Evolutionary conservation across 37 sponge, comb jelly and placozoan species (phyloP), one percentile per base, ranked within the genome.

Genomic region (Eunapius fragilis): DNA sequence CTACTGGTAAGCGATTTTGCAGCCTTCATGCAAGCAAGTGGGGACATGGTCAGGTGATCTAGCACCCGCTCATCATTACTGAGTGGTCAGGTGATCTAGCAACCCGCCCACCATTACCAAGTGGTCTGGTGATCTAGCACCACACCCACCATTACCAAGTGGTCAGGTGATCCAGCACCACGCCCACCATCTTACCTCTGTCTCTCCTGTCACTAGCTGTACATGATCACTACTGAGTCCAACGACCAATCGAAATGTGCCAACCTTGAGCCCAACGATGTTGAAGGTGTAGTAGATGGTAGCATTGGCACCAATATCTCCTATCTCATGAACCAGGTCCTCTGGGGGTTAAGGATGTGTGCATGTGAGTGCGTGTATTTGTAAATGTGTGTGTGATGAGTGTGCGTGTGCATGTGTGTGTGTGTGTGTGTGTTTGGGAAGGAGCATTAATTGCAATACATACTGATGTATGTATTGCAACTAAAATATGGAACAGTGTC

Each of bases 161-260:
- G 14, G 14, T 11, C 58, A 58, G 17, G 58, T 58, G 58, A 58
- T 2, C 58, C 6, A 19, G 58, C 6, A 10, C 58, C 58, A 17
- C 58, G 1, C 58, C 58, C 58, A 58, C 58, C 58, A 58, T 19
- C 32, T n/a, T 19, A 87, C 87, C 83, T 88, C 83, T 22, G 80
- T 41, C 69, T 82, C 78, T 45, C 83, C 88, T 32, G 88, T 47
- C 25, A 88, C 88, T 24, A 82, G 45, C 70, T 88, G 78, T n/a
- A 78, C 78, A 31, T 88, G 68, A 78, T 82, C 77, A 31, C 69
- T 69, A 67, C 68, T 34, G 17, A 88, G 77, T 22, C 83, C 83
- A n/a, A 76, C 83, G 36, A 88, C 78, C 30, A 88, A 45, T 25
- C 17, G 11, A 30, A 70, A 30, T 31, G 38, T 69, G 11, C 88